Evolutionary conservation across 2,888 invertebrate species (phyloP).

Genomic region (Poecilus cupreus): DNA sequence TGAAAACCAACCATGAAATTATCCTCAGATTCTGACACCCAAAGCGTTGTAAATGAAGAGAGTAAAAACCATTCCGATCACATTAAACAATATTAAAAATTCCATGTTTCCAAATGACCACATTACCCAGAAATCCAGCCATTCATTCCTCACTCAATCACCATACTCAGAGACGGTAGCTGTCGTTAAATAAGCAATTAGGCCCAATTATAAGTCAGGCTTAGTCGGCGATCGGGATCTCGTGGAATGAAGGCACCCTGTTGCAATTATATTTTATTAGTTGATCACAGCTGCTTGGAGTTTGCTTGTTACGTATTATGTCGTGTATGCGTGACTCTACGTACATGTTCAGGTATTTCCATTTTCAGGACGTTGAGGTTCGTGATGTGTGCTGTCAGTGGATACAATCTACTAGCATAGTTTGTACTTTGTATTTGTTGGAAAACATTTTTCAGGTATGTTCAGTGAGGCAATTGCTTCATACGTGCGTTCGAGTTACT

Average conservation of each 20-base stretch:
- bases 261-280: conserved; percentile 40
- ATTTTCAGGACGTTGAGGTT: neutral
- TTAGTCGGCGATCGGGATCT: neutral
- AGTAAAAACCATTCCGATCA: neutral
- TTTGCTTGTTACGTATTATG: neutral
- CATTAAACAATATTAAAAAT: conserved; percentile 30
- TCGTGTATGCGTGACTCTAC: neutral
- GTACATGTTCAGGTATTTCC: neutral
- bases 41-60: neutral
- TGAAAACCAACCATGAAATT: neutral
- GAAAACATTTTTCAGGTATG: too few relatives aligned
- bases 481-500: too few relatives aligned
- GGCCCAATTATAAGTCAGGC: conserved; percentile 1
- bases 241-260: conserved; percentile 19
- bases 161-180: conserved; percentile 2
- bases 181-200: conserved; percentile 26
- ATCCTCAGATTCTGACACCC: neutral
- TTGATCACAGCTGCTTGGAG: neutral
- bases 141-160: neutral
- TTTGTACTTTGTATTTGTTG: too few relatives aligned
- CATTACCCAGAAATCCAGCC: neutral
- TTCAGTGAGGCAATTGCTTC: too few relatives aligned
- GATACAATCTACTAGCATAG: too few relatives aligned
- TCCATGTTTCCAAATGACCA: conserved; percentile 23
- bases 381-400: too few relatives aligned